A percentile compares a stretch with the other conserved stretches of the same genome.
phyloP scores from a whole-genome alignment of 1,140 invertebrate genomes.

The Drosophila varians region DNA sequence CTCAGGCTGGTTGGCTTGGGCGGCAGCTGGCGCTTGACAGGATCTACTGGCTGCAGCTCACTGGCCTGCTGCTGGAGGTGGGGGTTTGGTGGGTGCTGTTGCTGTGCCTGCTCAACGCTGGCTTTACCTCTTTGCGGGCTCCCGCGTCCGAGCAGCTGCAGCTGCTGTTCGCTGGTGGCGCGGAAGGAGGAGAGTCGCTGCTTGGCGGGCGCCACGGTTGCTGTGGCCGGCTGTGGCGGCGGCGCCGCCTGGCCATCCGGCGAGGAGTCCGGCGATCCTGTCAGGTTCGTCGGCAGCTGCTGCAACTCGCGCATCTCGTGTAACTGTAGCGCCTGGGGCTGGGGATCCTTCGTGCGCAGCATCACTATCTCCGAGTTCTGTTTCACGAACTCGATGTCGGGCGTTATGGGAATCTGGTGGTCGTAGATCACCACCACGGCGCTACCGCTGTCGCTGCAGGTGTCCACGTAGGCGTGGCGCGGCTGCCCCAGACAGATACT shows the following conservation, averaged over 20 bases:
- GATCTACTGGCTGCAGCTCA: slow-evolving; percentile 28
- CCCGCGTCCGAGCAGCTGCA: slow-evolving; percentile 73
- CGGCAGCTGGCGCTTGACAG: slow-evolving; percentile 63
- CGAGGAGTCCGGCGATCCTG: slow-evolving; percentile 60
- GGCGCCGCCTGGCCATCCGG: slow-evolving; percentile 44
- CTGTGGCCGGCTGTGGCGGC: slow-evolving; percentile 55
- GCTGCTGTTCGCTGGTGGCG: slow-evolving; percentile 76
- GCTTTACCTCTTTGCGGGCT: slow-evolving; percentile 75
- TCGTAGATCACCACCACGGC: slow-evolving; percentile 80
- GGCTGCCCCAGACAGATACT: slow-evolving; percentile 52
- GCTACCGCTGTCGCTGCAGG: slow-evolving; percentile 64
- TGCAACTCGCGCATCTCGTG: slow-evolving; percentile 78
- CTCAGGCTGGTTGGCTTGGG: slow-evolving; percentile 71
- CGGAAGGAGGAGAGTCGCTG: slow-evolving; percentile 81
- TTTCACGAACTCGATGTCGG: slow-evolving; percentile 81
- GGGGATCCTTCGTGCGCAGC: slow-evolving; percentile 76
- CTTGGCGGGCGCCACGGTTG: slow-evolving; percentile 80
- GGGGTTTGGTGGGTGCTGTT: slow-evolving; percentile 19
- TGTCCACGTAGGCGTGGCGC: slow-evolving; percentile 67
- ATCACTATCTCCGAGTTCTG: slow-evolving; percentile 83
- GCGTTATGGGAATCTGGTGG: slow-evolving; percentile 78
- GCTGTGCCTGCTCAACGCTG: slow-evolving; percentile 47
- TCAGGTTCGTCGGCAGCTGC: slow-evolving; percentile 66
- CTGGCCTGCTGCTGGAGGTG: slow-evolving; percentile 14
- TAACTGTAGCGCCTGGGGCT: slow-evolving; percentile 50